Base-by-base conservation (phyloP, 2,888 invertebrate genomes). In the Thecocarcelia acutangulata region DNA sequence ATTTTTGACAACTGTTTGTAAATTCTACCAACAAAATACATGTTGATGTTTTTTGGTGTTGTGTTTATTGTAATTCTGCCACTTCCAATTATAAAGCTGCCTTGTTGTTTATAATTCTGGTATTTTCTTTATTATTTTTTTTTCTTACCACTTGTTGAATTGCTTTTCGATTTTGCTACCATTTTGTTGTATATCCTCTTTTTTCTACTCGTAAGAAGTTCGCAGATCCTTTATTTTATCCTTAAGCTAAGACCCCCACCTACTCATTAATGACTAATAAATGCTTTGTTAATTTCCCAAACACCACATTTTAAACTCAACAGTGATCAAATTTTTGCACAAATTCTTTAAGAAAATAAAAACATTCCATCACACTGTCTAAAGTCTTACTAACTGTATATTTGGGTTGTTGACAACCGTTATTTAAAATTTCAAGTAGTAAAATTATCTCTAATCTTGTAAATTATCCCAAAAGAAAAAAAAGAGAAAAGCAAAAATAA, bases 231-330 rank as follows among this genome's bases (percentile, higher is more conserved):
- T 24, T 46, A 40, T 17, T 9, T 46, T 12, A 40, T 54, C 24
- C 42, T 72, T 50, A 70, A 48, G 21, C 17, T 52, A 28, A 28
- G 4, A 4, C 0, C n/a, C 44, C 13, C 11, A 5, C 9, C 40
- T 11, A 24, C 40, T 24, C 42, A 50, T 19, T 50, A 40, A 19
- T 24, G 2, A n/a, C 33, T 33, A 33, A 33, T 9, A 48, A 13
- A 42, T 63, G 12, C 63, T 19, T n/a, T 40, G 46, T 52, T 58
- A 64, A 21, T 17, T 44, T 12, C 12, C 12, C 6, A 3, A 64
- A 54, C 19, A 73, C 52, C 63, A 63, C 54, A 63, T 63, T 63
- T 73, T 73, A 54, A 44, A 19, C n/a, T 19, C 15, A 42, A 50
- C 3, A 17, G 24, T 42, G 11, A 33, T 37, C 5, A 12, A 52